Conservation (phyloP, 64 coral and sea anemone genomes). For the Porites lutea region DNA sequence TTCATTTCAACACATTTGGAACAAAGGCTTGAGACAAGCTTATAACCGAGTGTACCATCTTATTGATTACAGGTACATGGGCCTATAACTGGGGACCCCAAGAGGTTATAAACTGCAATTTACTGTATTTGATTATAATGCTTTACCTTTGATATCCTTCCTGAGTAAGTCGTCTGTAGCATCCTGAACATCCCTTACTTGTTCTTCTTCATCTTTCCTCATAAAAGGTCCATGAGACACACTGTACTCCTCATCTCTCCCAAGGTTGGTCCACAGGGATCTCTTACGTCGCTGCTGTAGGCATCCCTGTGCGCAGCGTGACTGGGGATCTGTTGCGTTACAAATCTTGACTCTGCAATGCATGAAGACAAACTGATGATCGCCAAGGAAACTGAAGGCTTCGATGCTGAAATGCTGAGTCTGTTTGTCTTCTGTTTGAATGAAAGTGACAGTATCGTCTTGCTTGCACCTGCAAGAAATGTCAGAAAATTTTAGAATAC, state of each 20-base stretch:
- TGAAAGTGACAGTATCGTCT: neutral
- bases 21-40: too few species aligned
- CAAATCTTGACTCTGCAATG: slow-evolving; percentile 38
- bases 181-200: neutral
- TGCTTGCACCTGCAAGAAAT: neutral
- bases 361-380: slow-evolving; percentile 17
- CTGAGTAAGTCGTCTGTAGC: neutral
- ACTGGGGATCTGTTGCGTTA: slow-evolving; percentile 28
- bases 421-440: neutral
- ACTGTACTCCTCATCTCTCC: slow-evolving; percentile 7
- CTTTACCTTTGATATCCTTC: slow-evolving; percentile 1
- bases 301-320: slow-evolving; percentile 41
- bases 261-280: neutral
- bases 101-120: too few species aligned
- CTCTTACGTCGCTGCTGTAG: slow-evolving; percentile 9
- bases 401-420: neutral
- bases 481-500: too few species aligned
- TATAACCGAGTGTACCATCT: too few species aligned
- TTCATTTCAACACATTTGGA: too few species aligned
- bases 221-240: slow-evolving; percentile 30
- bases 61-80: too few species aligned
- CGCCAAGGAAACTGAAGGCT: slow-evolving; percentile 34
- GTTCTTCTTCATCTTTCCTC: neutral
- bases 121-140: too few species aligned
- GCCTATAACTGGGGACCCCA: too few species aligned